A percentile compares a stretch with the other conserved stretches of the same genome.
These are phyloP conservation scores for Thamnophis elegans DNA, from an alignment of 2,797 vertebrate genomes.

Conservation along the genomic window DNA sequence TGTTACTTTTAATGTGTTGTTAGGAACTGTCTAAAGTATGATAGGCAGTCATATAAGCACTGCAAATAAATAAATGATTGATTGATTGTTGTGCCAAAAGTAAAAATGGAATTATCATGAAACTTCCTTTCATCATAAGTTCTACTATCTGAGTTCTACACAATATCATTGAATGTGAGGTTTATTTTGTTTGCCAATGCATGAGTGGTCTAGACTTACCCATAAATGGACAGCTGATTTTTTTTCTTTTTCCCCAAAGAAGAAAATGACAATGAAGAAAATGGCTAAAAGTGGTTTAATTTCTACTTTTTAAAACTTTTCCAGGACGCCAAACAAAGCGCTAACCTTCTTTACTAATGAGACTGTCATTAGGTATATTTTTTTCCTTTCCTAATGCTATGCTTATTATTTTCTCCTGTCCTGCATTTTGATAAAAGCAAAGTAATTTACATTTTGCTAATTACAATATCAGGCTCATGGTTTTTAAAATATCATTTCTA, in stretches of 20 bases:
- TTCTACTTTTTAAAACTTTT: conserved; percentile 9
- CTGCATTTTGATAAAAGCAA: conserved; percentile 20
- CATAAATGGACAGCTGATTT: conserved; percentile 27
- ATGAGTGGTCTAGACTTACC: conserved; percentile 13
- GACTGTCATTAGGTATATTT: not conserved
- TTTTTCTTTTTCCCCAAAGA: conserved; percentile 12
- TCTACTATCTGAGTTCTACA: not conserved
- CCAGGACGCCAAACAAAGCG: not conserved
- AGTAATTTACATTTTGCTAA: conserved; percentile 36
- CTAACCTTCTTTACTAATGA: conserved; percentile 8
- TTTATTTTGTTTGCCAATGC: conserved; percentile 16
- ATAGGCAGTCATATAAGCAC: not conserved
- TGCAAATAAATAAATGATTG: not conserved
- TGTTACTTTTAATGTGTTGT: not conserved
- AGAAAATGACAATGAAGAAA: not conserved
- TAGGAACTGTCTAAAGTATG: not conserved
- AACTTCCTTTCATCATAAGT: not conserved
- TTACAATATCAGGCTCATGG: conserved; percentile 13
- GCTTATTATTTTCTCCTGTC: conserved; percentile 26
- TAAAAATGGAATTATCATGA: not conserved
- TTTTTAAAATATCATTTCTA: conserved; percentile 23
- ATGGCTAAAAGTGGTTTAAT: not conserved
- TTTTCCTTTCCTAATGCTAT: conserved; percentile 11
- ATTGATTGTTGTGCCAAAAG: not conserved
- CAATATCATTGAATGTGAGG: not conserved